phyloP scores from a whole-genome alignment of 2,888 invertebrate genomes.

The Oegoconia quadripuncta region DNA sequence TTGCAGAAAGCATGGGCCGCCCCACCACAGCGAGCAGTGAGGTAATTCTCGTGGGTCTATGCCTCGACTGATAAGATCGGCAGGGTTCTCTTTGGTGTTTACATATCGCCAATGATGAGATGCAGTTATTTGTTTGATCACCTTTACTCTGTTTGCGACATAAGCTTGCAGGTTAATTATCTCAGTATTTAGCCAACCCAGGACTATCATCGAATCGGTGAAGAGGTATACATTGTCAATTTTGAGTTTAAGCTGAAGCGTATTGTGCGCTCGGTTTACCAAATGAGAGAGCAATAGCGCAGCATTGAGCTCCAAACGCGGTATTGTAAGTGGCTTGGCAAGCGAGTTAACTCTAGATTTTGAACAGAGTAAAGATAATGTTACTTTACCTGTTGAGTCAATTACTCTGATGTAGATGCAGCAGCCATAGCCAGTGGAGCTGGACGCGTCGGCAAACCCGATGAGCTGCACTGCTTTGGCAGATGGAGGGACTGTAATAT shows the following conservation, averaged over 20 bases:
- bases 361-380: constrained; percentile 14
- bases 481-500: not conserved
- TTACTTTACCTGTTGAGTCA: constrained; percentile 7
- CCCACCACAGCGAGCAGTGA: constrained; percentile 6
- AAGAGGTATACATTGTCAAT: constrained; percentile 7
- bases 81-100: constrained; percentile 11
- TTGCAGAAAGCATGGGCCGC: constrained; percentile 4
- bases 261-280: too few species aligned
- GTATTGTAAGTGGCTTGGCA: too few species aligned
- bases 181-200: too few species aligned
- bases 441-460: constrained; percentile 16
- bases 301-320: too few species aligned
- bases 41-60: constrained; percentile 6
- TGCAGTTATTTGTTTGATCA: constrained; percentile 5
- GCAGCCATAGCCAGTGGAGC: constrained; percentile 14
- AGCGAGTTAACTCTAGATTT: too few species aligned
- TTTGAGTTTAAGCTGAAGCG: constrained; percentile 3
- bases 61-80: constrained; percentile 12
- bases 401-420: constrained; percentile 15
- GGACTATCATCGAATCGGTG: constrained; percentile 15
- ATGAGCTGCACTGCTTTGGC: constrained; percentile 11
- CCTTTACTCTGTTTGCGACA: constrained; percentile 16
- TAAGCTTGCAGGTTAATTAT: too few species aligned
- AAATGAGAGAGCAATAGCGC: too few species aligned
- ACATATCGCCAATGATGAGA: constrained; percentile 13